Evolutionary conservation across 2,113 vertebrate genomes (phyloP), one percentile per base, ranked within the genome.

Genomic region (Aldabrachelys gigantea): DNA sequence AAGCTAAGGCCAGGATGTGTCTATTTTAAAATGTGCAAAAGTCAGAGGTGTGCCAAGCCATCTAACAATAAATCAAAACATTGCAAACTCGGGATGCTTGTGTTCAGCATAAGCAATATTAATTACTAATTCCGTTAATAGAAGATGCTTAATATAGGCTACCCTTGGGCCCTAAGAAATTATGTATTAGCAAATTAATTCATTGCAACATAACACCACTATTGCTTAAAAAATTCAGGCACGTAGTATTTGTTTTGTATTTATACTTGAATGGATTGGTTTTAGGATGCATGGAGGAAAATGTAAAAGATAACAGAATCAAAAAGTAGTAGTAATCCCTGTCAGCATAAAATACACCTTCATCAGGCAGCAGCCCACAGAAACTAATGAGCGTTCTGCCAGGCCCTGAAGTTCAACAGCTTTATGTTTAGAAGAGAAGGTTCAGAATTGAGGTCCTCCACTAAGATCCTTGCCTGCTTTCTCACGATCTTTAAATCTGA

Each of bases 171-270:
- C 72, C 9, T 80, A 54, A 75, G 8, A 82, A 76, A 89, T 84
- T 92, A 95, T 41, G 2, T 93, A 88, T 69, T 86, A 95, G 56
- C 24, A 89, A 92, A 90, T 95, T 88, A 94, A 90, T 79, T 89
- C 2, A 31, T 85, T 95, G 22, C 56, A 56, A 81, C 85, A 41
- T 91, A 93, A 25, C 41, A 89, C 85, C 72, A 44, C 85, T 50
- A 24, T 56, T 72, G 76, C 56, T 89, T 81, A 76, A 88, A 75
- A 95, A 94, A 85, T 35, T 19, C 90, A 8, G 44, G 12, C 59
- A 1, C 31, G 14, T 2, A 0, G 9, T 41, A 4, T 79, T 5
- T n/a, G 72, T n/a, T 14, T 24, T 62, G 11, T 89, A 25, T 89
- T 91, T 91, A 44, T 89, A 59, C 89, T 65, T 49, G 53, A 9